Base-by-base conservation (phyloP, 2,797 vertebrate genomes). In the Brotula barbata region DNA sequence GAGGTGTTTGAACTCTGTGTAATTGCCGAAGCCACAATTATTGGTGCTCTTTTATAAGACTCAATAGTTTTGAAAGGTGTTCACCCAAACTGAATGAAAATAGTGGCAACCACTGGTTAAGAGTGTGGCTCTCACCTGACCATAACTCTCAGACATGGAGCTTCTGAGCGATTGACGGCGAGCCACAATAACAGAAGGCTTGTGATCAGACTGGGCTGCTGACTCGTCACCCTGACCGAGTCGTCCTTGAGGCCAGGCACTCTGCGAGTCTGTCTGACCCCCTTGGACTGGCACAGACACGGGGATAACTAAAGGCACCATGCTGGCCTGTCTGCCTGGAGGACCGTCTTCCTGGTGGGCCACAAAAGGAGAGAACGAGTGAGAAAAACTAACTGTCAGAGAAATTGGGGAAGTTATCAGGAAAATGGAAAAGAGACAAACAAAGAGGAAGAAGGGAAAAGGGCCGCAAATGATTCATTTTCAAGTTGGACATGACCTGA, bases 281-380 rank as follows among this genome's bases (percentile, higher is more conserved):
- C 67, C 72, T 84, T 85, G 83, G 70, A 86, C 89, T 0, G 97
- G 97, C 68, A 99, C 97, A 0, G 97, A 99, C 37, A 99, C 97
- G 0, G 97, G 97, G 80, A 99, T 97, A 22, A 99, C 93, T 73
- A 91, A 80, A 60, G 93, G 88, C 71, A 90, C 68, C 47, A 87
- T 93, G 64, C 57, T 85, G 82, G 78, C 48, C 64, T 83, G 88
- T 60, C 68, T 82, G 71, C 78, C 72, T 3, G 68, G 6, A 10
- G 73, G 34, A 20, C 49, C 41, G 0, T 90, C 90, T 1, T 89
- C 90, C 81, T 78, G 76, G 56, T 70, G 75, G 20, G 54, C 52
- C 14, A 47, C 4, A 49, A 33, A 15, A 22, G 6, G 1, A 45
- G 64, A 23, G 8, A 13, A 33, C 15, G 36, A 33, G n/a, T n/a